Evolutionary conservation across 92 coral and sea anemone genomes (phyloP).

Genomic region (Diadumene lineata): DNA sequence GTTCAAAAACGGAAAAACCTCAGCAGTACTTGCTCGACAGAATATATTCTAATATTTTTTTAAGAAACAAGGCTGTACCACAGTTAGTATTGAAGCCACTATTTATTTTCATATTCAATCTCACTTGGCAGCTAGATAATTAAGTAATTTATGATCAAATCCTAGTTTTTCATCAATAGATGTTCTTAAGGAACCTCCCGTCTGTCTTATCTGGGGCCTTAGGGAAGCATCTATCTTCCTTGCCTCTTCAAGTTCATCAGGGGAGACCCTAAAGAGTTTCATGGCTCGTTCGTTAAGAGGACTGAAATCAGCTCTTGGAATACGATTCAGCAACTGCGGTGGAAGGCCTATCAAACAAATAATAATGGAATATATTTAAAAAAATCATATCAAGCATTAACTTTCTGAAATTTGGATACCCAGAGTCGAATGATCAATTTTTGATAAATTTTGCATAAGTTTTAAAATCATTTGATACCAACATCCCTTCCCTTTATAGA

Average conservation of each 20-base stretch:
- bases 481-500: too few relatives aligned
- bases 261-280: constrained; percentile 29
- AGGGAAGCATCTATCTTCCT: constrained; percentile 6
- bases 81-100: too few relatives aligned
- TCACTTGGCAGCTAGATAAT: not conserved
- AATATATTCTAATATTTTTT: too few relatives aligned
- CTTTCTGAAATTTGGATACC: too few relatives aligned
- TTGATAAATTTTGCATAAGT: too few relatives aligned
- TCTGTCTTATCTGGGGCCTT: constrained; percentile 22
- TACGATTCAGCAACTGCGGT: constrained; percentile 16
- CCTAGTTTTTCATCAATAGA: constrained; percentile 18
- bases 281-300: constrained; percentile 25
- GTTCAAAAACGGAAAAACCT: too few relatives aligned
- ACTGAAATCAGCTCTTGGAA: constrained; percentile 46
- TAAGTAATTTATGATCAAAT: constrained; percentile 7
- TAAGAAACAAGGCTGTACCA: too few relatives aligned
- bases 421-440: too few relatives aligned
- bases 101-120: not conserved
- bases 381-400: not conserved
- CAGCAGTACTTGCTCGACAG: too few relatives aligned
- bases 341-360: constrained; percentile 16
- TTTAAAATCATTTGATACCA: too few relatives aligned
- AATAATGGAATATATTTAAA: not conserved
- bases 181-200: not conserved
- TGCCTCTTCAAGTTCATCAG: constrained; percentile 37